A percentile compares a stretch with the other conserved stretches of the same genome.
These are phyloP conservation scores for Teleopsis dalmanni DNA, from an alignment of 1,140 invertebrate genomes.

Conservation along the genomic window DNA sequence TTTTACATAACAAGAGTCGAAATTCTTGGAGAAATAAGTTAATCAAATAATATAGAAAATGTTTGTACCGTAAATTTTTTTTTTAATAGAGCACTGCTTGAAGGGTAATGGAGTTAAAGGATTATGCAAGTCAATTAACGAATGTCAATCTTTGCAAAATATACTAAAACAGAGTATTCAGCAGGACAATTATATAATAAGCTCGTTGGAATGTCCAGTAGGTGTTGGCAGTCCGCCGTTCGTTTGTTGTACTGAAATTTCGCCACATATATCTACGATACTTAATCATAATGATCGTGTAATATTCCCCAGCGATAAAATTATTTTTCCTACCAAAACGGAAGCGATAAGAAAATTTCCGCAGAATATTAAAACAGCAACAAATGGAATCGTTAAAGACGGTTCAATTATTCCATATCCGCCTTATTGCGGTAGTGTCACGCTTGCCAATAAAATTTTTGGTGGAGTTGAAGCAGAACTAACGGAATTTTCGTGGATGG, in stretches of 20 bases:
- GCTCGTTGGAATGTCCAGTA: too few relatives aligned
- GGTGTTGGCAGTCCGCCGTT: conserved; percentile 1
- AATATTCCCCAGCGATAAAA: not conserved
- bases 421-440: conserved; percentile 10
- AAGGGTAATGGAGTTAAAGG: too few relatives aligned
- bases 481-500: conserved; percentile 53
- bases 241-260: conserved; percentile 10
- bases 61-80: too few relatives aligned
- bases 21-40: too few relatives aligned
- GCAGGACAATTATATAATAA: too few relatives aligned
- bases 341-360: not conserved
- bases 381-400: not conserved
- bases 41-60: too few relatives aligned
- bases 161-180: too few relatives aligned
- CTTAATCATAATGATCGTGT: not conserved
- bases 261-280: not conserved
- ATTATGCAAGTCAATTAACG: too few relatives aligned
- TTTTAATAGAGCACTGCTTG: too few relatives aligned
- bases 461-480: conserved; percentile 31
- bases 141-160: too few relatives aligned
- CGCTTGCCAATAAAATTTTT: conserved; percentile 14
- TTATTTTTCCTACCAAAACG: not conserved
- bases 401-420: conserved; percentile 1
- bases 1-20: too few relatives aligned
- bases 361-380: not conserved